Conservation (phyloP, 2,888 invertebrate genomes). For the Gandaritis pyraliata region DNA sequence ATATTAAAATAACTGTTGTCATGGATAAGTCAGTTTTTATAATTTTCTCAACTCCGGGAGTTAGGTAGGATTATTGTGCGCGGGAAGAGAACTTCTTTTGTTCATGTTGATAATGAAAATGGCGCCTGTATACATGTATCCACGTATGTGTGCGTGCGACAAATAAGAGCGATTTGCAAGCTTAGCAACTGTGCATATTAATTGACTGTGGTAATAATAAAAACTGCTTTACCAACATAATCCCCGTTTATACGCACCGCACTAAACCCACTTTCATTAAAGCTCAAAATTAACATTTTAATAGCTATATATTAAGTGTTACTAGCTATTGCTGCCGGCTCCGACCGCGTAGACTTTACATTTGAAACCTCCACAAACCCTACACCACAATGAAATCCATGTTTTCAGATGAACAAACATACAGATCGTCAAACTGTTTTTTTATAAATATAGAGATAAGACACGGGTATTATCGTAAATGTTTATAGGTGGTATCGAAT, state of each 20-base stretch:
- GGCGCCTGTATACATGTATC: slow-evolving; percentile 1
- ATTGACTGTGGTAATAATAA: slow-evolving; percentile 62
- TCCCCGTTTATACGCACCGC: slow-evolving; percentile 72
- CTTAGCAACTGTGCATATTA: slow-evolving; percentile 24
- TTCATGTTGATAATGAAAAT: background rate
- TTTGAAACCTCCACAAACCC: background rate
- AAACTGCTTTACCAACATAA: slow-evolving; percentile 71
- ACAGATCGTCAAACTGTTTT: background rate
- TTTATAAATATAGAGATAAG: slow-evolving; percentile 47
- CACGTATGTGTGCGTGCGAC: slow-evolving; percentile 44
- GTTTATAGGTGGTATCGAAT: slow-evolving; percentile 61
- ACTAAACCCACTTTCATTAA: slow-evolving; percentile 80
- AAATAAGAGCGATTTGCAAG: slow-evolving; percentile 20
- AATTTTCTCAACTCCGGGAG: too few species aligned
- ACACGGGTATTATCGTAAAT: slow-evolving; percentile 63
- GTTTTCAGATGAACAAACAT: background rate
- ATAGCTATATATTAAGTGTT: slow-evolving; percentile 74
- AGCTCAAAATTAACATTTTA: slow-evolving; percentile 81
- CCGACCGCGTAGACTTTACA: background rate
- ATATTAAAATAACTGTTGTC: too few species aligned
- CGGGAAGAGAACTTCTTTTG: too few species aligned
- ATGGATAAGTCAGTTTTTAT: too few species aligned
- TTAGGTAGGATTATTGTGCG: too few species aligned
- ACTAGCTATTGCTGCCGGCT: slow-evolving; percentile 30
- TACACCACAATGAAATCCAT: too few species aligned